phyloP scores from a whole-genome alignment of 35 echinoderm and acorn worm genomes.

The Heliocidaris erythrogramma region DNA sequence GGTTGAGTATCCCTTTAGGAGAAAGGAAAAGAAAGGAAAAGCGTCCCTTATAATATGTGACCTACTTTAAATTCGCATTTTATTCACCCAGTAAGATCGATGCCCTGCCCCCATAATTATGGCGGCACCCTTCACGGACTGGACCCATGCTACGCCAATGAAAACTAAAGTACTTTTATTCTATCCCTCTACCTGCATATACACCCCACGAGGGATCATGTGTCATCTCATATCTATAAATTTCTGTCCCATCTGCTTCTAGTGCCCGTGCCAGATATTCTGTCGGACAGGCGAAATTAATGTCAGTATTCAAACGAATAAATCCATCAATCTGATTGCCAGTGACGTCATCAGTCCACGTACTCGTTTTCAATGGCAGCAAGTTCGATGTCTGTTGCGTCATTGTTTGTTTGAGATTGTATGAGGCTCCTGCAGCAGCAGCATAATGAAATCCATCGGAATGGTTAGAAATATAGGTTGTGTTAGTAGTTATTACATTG shows the following conservation, averaged over 20 bases:
- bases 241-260: slow-evolving; percentile 37
- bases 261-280: slow-evolving; percentile 57
- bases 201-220: slow-evolving; percentile 60
- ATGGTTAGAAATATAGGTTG: no score
- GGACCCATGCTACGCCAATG: no score
- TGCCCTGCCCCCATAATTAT: no score
- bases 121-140: no score
- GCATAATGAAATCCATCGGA: not conserved
- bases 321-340: slow-evolving; percentile 64
- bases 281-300: slow-evolving; percentile 66
- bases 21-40: no score
- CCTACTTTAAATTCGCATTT: no score
- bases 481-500: no score
- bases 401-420: not conserved
- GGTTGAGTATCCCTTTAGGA: no score
- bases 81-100: no score
- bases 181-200: not conserved
- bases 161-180: no score
- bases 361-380: slow-evolving; percentile 73
- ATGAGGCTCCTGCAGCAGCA: not conserved
- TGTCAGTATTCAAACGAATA: slow-evolving; percentile 62
- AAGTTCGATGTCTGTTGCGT: slow-evolving; percentile 18
- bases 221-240: slow-evolving; percentile 76
- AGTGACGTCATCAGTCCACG: slow-evolving; percentile 64
- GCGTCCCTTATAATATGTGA: no score